Conservation (phyloP, 30 jellyfish, hydroid and myxozoan genomes). For the Aurelia aurita complex sp. Pacific region DNA sequence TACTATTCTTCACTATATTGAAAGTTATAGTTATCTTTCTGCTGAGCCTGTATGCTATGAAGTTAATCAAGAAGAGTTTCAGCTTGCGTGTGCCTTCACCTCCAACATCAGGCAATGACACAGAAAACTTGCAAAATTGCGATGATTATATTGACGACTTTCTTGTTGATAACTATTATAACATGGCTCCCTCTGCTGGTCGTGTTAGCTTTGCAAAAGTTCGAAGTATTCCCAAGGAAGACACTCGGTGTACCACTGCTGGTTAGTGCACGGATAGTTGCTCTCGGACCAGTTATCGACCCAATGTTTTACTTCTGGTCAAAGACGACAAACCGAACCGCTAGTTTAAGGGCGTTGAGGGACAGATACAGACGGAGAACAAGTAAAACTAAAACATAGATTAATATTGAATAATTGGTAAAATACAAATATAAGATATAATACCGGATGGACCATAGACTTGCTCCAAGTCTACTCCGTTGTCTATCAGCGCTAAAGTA, state of each 20-base stretch:
- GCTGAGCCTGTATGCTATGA: conserved; percentile 13
- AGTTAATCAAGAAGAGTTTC: conserved; percentile 19
- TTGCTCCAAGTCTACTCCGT: too few species aligned
- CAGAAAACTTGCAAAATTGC: conserved; percentile 23
- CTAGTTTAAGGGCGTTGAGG: not conserved
- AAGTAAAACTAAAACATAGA: too few species aligned
- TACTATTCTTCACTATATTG: conserved; percentile 11
- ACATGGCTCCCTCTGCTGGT: conserved; percentile 54
- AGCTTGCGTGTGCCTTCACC: not conserved
- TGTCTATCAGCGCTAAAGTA: too few species aligned
- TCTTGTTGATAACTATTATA: conserved; percentile 12
- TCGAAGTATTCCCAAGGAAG: conserved; percentile 2
- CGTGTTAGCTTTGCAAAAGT: conserved; percentile 39
- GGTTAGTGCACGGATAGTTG: conserved; percentile 20
- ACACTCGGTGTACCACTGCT: conserved; percentile 9
- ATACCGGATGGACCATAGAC: too few species aligned
- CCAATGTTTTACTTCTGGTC: conserved; percentile 71
- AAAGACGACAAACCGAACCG: conserved; percentile 2
- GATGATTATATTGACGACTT: conserved; percentile 27
- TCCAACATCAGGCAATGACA: not conserved
- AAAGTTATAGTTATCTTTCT: conserved; percentile 23
- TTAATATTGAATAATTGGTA: too few species aligned
- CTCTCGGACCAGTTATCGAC: conserved; percentile 48
- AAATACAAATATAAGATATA: too few species aligned
- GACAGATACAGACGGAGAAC: not conserved